Evolutionary conservation across 2,888 invertebrate genomes (phyloP).

Genomic region (Drosophila fungiperda): DNA sequence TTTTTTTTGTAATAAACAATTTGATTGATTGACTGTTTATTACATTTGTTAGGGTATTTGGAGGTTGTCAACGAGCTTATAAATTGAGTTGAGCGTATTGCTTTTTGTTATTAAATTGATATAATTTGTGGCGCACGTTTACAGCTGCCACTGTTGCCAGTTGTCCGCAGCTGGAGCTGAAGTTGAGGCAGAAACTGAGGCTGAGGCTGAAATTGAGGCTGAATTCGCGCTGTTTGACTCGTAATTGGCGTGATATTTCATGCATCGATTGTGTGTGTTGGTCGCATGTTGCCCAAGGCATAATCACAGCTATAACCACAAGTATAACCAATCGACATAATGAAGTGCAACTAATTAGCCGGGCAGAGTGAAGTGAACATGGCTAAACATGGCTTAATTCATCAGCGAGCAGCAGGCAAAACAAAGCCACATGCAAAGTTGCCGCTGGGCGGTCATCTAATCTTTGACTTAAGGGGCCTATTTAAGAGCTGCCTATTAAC

Average conservation of each 20-base stretch:
- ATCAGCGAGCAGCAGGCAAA: conserved; percentile 2
- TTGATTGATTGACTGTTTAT: conserved; percentile 1
- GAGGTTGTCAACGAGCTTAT: background rate
- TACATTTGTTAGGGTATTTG: conserved; percentile 31
- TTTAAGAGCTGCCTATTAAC: conserved; percentile 22
- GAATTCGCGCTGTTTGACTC: conserved; percentile 30
- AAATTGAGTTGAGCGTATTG: conserved; percentile 9
- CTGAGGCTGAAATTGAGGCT: conserved; percentile 4
- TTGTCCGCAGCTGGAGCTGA: background rate
- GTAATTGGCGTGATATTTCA: conserved; percentile 76
- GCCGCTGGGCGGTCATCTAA: conserved; percentile 33
- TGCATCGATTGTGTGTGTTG: conserved; percentile 53
- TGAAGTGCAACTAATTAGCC: conserved; percentile 60
- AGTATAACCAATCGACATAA: conserved; percentile 39
- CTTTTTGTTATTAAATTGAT: conserved; percentile 66
- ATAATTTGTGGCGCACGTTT: conserved; percentile 69
- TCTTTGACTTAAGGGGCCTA: conserved; percentile 22
- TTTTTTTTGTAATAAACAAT: background rate
- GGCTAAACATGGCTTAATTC: background rate
- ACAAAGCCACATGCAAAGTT: conserved; percentile 30
- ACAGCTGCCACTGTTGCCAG: conserved; percentile 60
- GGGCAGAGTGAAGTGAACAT: conserved; percentile 25
- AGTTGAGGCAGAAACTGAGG: background rate
- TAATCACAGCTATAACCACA: conserved; percentile 16
- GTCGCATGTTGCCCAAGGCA: conserved; percentile 45